phyloP scores from a whole-genome alignment of 2,797 vertebrate species.

The Sebastes flavidus region DNA sequence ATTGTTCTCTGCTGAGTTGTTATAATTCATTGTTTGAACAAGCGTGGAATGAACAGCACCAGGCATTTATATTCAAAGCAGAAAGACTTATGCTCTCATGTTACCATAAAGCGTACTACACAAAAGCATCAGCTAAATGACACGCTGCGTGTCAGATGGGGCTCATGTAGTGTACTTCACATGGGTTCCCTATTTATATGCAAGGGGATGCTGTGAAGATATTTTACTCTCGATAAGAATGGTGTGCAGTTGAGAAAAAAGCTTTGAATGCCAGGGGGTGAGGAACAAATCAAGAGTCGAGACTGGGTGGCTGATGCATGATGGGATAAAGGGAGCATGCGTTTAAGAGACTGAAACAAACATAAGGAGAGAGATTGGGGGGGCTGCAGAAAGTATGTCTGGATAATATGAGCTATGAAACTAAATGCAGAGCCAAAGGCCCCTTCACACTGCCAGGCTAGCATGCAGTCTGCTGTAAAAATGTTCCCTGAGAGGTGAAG shows the following conservation, averaged over 20 bases:
- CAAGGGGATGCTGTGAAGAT: not conserved
- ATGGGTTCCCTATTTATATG: not conserved
- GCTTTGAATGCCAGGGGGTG: not conserved
- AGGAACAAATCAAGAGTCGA: constrained; percentile 12
- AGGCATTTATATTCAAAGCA: not conserved
- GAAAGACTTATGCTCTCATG: not conserved
- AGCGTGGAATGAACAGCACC: not conserved
- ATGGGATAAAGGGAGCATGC: constrained; percentile 16
- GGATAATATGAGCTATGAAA: constrained; percentile 35
- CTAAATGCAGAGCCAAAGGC: constrained; percentile 46
- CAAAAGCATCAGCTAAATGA: not conserved
- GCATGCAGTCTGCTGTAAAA: constrained; percentile 48
- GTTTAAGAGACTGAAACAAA: constrained; percentile 28
- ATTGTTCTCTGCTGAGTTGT: not conserved
- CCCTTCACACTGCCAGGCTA: constrained; percentile 28
- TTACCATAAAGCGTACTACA: not conserved
- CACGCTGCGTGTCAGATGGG: not conserved
- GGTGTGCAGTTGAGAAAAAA: not conserved
- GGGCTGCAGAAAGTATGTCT: constrained; percentile 2
- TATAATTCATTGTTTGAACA: not conserved
- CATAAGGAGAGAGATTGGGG: not conserved
- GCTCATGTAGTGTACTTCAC: not conserved
- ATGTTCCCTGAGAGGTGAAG: constrained; percentile 55
- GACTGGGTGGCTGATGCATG: not conserved
- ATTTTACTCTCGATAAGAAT: constrained; percentile 4